Evolutionary conservation across 2,888 invertebrate species (phyloP), one percentile per base, ranked within the genome.

Genomic region (Prosapia bicincta): DNA sequence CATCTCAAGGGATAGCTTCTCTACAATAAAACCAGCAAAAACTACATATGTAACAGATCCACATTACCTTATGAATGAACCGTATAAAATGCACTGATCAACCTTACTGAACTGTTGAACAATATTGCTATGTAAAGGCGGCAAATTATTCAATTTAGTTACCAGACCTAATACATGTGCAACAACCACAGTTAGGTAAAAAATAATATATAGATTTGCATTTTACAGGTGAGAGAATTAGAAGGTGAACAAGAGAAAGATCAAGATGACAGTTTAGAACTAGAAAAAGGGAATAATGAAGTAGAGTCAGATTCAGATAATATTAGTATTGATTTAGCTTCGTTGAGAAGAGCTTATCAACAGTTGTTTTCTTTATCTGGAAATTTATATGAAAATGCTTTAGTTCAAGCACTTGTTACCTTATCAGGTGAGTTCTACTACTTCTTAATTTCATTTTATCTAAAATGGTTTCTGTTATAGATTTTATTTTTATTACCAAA

Each of bases 171-270:
- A n/a, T n/a, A n/a, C n/a, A n/a, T n/a, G n/a, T n/a, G n/a, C n/a
- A n/a, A n/a, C n/a, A n/a, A n/a, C n/a, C n/a, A n/a, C n/a, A n/a
- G n/a, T n/a, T n/a, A n/a, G n/a, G n/a, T n/a, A n/a, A n/a, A n/a
- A n/a, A n/a, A n/a, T n/a, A n/a, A n/a, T n/a, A n/a, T n/a, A n/a
- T n/a, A n/a, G n/a, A n/a, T 28, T 3, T 70, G n/a, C 23, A 25
- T 70, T 13, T 68, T 20, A 24, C 86, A 92, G 78, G 87, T 91
- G 13, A 86, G 92, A 72, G 88, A 90, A 7, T 85, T 92, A 76
- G 92, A 93, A 83, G 91, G 90, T 72, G 96, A 96, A 83, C 89
- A 91, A 79, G 96, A 97, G 81, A 96, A 96, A 85, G 96, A 96
- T 83, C 91, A 93, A 81, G n/a, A n/a, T n/a, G 96, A 96, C 82